phyloP scores from a whole-genome alignment of 1,140 invertebrate species.

The Ips typographus region DNA sequence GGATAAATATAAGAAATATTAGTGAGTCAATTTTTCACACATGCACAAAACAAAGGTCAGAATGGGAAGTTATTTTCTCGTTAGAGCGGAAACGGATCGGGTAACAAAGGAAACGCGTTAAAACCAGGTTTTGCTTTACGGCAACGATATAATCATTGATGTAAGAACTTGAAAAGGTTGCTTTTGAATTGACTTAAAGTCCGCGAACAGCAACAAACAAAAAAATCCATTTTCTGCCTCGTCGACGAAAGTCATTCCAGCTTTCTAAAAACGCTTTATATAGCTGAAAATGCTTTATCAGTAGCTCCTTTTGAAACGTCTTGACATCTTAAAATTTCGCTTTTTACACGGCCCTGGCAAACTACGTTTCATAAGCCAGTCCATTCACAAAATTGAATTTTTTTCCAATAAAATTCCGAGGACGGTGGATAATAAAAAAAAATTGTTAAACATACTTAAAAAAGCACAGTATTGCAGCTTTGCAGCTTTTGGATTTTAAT shows the following conservation, averaged over 20 bases:
- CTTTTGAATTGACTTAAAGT: background rate
- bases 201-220: background rate
- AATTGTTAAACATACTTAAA: no score
- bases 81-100: slow-evolving; percentile 13
- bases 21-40: slow-evolving; percentile 23
- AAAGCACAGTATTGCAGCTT: no score
- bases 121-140: background rate
- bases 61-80: slow-evolving; percentile 12
- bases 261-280: background rate
- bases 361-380: background rate
- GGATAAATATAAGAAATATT: slow-evolving; percentile 20
- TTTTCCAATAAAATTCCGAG: background rate
- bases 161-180: background rate
- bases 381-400: background rate
- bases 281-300: slow-evolving; percentile 9
- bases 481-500: no score
- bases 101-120: slow-evolving; percentile 14
- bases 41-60: slow-evolving; percentile 14
- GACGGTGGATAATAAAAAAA: no score
- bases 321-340: slow-evolving; percentile 11
- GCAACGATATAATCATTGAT: background rate
- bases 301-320: background rate
- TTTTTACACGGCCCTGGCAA: background rate
- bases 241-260: background rate
- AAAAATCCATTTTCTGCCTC: slow-evolving; percentile 1